Evolutionary conservation across 2,113 vertebrate species (phyloP).

Genomic region (Bagarius yarrelli): DNA sequence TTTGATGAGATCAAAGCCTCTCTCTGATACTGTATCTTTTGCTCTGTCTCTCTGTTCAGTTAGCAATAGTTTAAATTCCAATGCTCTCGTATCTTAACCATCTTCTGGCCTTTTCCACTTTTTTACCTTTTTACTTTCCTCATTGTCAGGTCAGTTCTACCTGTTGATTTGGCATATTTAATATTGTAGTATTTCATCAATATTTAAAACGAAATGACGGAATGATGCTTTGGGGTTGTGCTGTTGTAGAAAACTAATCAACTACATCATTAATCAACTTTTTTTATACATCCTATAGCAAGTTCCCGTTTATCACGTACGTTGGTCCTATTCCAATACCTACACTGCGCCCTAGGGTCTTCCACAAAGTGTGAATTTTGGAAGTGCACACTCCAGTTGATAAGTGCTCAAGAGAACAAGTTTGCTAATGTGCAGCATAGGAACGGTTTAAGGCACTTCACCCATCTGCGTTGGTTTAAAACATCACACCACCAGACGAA

Average conservation of each 20-base stretch:
- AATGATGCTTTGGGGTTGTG: neutral
- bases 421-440: too few species aligned
- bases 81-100: slow-evolving; percentile 3
- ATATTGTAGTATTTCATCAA: neutral
- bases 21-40: neutral
- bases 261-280: neutral
- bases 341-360: too few species aligned
- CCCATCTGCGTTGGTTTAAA: too few species aligned
- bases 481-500: too few species aligned
- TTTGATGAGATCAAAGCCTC: slow-evolving; percentile 35
- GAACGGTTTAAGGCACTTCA: too few species aligned
- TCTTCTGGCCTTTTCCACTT: slow-evolving; percentile 15
- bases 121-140: neutral
- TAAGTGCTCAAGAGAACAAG: too few species aligned
- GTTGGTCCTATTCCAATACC: too few species aligned
- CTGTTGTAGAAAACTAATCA: neutral
- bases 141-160: neutral
- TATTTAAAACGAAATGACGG: neutral
- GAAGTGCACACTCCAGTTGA: too few species aligned
- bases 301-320: too few species aligned
- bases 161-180: neutral
- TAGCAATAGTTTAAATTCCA: neutral
- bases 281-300: neutral
- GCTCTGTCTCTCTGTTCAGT: neutral
- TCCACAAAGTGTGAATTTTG: too few species aligned